Evolutionary conservation across 2,113 vertebrate genomes (phyloP).

Genomic region (Nicator chloris): DNA sequence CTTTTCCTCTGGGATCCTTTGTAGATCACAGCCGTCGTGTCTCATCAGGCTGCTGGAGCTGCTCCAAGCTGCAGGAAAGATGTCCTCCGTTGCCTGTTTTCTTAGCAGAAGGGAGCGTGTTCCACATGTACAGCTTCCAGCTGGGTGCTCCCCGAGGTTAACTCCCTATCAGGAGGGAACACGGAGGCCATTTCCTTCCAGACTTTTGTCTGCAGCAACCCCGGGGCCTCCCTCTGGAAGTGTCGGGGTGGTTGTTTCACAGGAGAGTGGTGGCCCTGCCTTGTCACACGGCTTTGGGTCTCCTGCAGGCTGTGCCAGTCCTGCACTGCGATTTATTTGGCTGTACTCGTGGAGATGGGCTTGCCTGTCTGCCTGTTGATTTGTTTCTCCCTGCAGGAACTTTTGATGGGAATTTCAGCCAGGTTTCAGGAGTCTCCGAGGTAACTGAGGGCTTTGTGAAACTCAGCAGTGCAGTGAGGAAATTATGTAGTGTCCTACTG

Average conservation of each 20-base stretch:
- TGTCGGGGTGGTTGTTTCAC: not conserved
- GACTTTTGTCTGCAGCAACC: not conserved
- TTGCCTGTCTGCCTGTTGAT: not conserved
- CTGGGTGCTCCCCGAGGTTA: not conserved
- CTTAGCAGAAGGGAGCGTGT: not conserved
- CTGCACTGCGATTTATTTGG: not conserved
- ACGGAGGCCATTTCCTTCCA: not conserved
- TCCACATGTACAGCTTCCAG: not conserved
- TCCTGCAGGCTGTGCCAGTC: not conserved
- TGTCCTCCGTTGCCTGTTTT: not conserved
- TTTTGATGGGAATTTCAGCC: not conserved
- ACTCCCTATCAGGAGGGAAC: not conserved
- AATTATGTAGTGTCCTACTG: not conserved
- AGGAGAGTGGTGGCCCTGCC: not conserved
- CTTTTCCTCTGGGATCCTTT: not conserved
- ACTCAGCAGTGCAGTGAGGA: not conserved
- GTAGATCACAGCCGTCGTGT: not conserved
- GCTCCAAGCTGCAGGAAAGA: not conserved
- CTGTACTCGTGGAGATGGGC: not conserved
- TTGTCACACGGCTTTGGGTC: rapidly evolving
- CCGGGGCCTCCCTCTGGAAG: not conserved
- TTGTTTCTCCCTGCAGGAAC: not conserved
- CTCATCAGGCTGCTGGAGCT: not conserved
- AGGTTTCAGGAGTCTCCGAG: not conserved
- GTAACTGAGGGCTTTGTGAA: not conserved